phyloP scores from a whole-genome alignment of 30 jellyfish, hydroid and myxozoan genomes.

The Clytia hemisphaerica region DNA sequence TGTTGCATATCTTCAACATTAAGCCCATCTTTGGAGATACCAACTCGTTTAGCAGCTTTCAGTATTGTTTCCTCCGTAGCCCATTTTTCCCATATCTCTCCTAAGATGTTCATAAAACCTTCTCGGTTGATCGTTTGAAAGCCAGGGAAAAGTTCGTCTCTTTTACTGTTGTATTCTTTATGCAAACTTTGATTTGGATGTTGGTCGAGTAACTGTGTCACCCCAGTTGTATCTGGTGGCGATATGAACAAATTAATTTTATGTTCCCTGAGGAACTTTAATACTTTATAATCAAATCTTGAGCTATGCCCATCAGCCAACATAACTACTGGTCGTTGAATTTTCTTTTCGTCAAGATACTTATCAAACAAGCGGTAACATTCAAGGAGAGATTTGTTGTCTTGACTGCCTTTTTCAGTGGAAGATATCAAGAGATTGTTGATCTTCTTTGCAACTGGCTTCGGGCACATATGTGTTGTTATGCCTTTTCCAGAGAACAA shows the following conservation, averaged over 20 bases:
- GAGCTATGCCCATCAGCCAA: conserved; percentile 6
- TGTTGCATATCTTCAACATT: conserved; percentile 22
- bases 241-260: conserved; percentile 12
- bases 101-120: conserved; percentile 18
- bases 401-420: conserved; percentile 18
- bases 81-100: conserved; percentile 21
- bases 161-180: conserved; percentile 6
- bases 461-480: background rate
- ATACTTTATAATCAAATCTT: conserved; percentile 7
- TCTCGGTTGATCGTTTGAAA: conserved; percentile 30
- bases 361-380: background rate
- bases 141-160: conserved; percentile 13
- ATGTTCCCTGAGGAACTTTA: background rate
- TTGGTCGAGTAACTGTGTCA: conserved; percentile 11
- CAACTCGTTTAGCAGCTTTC: conserved; percentile 17
- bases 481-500: conserved; percentile 11
- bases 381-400: background rate
- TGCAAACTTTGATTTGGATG: background rate
- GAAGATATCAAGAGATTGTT: background rate
- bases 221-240: conserved; percentile 37
- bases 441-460: background rate
- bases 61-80: background rate
- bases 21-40: conserved; percentile 16
- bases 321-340: conserved; percentile 12
- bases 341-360: background rate